These are phyloP conservation scores for Pyralis farinalis DNA, from an alignment of 2,888 invertebrate genomes.

Conservation along the genomic window DNA sequence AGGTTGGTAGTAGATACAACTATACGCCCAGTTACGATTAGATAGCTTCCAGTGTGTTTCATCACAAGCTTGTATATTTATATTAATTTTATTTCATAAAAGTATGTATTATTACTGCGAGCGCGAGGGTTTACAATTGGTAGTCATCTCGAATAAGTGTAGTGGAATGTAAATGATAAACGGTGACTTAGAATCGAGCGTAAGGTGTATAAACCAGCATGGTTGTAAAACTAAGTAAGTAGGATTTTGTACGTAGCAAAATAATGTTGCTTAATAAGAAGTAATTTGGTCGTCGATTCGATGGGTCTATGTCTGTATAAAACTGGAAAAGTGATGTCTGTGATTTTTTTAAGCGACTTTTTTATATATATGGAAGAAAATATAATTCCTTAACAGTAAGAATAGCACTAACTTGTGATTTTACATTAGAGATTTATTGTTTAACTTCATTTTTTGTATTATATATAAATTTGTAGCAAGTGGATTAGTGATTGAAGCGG, in stretches of 20 bases:
- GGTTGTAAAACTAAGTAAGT: constrained; percentile 80
- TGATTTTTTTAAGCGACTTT: constrained; percentile 83
- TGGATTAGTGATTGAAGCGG: constrained; percentile 56
- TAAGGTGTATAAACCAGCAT: constrained; percentile 67
- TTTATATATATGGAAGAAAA: constrained; percentile 77
- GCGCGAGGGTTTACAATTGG: constrained; percentile 48
- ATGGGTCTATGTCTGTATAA: constrained; percentile 78
- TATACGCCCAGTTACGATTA: too few species aligned
- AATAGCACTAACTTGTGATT: constrained; percentile 82
- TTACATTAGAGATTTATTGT: constrained; percentile 76
- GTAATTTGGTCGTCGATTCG: constrained; percentile 68
- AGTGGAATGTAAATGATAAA: constrained; percentile 39
- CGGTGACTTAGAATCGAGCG: constrained; percentile 47
- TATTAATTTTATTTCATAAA: constrained; percentile 17
- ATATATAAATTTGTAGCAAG: constrained; percentile 47
- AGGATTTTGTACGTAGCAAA: constrained; percentile 77
- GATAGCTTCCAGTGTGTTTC: not conserved
- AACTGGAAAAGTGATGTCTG: constrained; percentile 76
- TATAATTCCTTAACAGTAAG: constrained; percentile 79
- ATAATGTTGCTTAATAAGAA: constrained; percentile 72
- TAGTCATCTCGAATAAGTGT: constrained; percentile 47
- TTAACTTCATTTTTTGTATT: constrained; percentile 73
- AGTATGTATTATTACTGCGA: constrained; percentile 35
- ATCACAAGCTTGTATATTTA: constrained; percentile 1
- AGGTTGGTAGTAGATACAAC: too few species aligned